Conservation (phyloP, 2,113 vertebrate species). For the Erpornis zantholeuca region DNA sequence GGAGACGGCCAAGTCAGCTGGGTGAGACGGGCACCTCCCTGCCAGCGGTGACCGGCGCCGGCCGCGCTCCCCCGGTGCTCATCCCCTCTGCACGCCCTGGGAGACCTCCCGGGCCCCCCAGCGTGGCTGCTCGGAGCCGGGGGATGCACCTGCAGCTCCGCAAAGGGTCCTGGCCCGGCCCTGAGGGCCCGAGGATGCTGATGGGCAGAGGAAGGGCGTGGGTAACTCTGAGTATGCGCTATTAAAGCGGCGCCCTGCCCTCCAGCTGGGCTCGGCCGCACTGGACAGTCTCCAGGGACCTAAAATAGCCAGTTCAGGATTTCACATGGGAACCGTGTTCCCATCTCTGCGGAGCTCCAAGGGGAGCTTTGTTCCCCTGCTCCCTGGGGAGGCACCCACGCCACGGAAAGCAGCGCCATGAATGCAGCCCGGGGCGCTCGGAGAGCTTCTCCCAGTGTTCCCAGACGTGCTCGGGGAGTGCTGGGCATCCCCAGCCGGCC, state of each 20-base stretch:
- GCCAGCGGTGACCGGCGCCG: neutral
- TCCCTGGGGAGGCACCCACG: neutral
- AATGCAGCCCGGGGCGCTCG: neutral
- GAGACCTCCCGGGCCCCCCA: neutral
- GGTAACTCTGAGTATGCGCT: neutral
- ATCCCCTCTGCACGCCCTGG: accelerated
- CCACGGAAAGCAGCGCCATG: neutral
- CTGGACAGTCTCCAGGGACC: slow-evolving; percentile 26
- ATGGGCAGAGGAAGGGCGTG: accelerated
- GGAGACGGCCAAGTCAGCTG: slow-evolving; percentile 39
- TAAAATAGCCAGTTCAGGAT: slow-evolving; percentile 12
- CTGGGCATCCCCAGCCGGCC: neutral
- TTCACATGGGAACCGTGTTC: slow-evolving; percentile 13
- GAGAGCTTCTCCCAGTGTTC: neutral
- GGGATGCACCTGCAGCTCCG: neutral
- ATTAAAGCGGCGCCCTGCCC: neutral
- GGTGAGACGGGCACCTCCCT: slow-evolving; percentile 32
- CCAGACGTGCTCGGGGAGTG: neutral
- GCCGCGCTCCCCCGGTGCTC: accelerated
- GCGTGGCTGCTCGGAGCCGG: accelerated
- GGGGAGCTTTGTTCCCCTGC: neutral
- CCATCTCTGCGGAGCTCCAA: neutral
- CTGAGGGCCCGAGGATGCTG: neutral
- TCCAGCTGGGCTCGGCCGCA: accelerated
- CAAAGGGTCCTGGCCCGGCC: neutral